A percentile compares a stretch with the other conserved stretches of the same genome.
Evolutionary conservation across 2,888 invertebrate genomes (phyloP).

Genomic region (Campoplex nolae): DNA sequence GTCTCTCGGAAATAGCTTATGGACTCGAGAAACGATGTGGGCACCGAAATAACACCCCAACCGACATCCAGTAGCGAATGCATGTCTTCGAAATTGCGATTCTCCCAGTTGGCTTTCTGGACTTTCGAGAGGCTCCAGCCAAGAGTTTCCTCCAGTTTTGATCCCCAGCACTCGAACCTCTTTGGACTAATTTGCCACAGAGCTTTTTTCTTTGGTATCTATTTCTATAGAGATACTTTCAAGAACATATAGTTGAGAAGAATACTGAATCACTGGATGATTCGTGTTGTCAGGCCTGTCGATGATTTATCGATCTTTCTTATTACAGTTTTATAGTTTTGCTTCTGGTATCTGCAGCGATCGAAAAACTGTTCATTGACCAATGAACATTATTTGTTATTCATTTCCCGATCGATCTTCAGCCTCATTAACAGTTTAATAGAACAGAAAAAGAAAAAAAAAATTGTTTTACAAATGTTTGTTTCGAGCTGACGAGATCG

Average conservation of each 20-base stretch:
- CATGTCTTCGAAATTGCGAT: conserved; percentile 65
- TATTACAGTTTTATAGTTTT: neutral
- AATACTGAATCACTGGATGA: neutral
- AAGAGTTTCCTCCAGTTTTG: conserved; percentile 23
- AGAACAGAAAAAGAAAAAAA: no score
- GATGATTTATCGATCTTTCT: neutral
- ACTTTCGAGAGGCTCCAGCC: conserved; percentile 58
- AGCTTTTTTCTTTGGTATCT: conserved; percentile 11
- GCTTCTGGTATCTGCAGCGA: no score
- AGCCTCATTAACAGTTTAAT: neutral
- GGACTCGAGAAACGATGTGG: conserved; percentile 66
- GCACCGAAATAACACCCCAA: conserved; percentile 66
- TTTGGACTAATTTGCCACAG: neutral
- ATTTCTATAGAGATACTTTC: conserved; percentile 25
- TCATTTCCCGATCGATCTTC: neutral
- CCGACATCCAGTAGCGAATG: conserved; percentile 61
- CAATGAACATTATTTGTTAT: neutral
- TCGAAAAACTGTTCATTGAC: neutral
- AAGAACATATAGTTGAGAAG: neutral
- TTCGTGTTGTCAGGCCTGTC: neutral
- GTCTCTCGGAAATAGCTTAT: conserved; percentile 69
- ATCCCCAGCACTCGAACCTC: neutral
- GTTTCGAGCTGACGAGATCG: conserved; percentile 41
- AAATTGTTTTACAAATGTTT: neutral
- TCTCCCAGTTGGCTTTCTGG: conserved; percentile 38